These are phyloP conservation scores for Acrocera orbiculus DNA, from an alignment of 2,888 invertebrate genomes.

Conservation along the genomic window DNA sequence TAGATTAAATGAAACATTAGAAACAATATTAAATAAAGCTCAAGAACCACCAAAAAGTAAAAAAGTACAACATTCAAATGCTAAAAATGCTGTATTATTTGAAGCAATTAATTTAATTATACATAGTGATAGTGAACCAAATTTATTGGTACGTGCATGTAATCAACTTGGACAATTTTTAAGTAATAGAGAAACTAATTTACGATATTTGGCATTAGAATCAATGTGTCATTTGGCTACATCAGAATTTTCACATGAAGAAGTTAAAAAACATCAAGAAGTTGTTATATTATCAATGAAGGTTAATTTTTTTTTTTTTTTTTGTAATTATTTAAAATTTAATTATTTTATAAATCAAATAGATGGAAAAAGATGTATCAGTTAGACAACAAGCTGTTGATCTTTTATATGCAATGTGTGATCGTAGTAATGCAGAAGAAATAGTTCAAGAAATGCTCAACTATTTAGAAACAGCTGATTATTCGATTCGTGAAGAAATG, in stretches of 20 bases:
- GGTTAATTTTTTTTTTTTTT: conserved; percentile 23
- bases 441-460: conserved; percentile 99
- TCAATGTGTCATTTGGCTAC: conserved; percentile 99
- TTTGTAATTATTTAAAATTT: background rate
- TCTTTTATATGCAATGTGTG: conserved; percentile 98
- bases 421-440: conserved; percentile 96
- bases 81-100: conserved; percentile 98
- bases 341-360: conserved; percentile 11
- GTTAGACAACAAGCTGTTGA: conserved; percentile 97
- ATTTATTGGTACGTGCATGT: conserved; percentile 90
- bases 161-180: conserved; percentile 98
- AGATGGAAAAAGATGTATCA: conserved; percentile 96
- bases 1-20: conserved; percentile 90
- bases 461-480: conserved; percentile 97
- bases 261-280: conserved; percentile 99
- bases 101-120: conserved; percentile 99
- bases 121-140: conserved; percentile 96
- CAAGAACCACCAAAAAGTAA: conserved; percentile 99
- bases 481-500: conserved; percentile 99
- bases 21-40: conserved; percentile 95
- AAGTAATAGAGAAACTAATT: conserved; percentile 91
- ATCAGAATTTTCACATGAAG: conserved; percentile 98
- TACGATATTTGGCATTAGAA: conserved; percentile 93
- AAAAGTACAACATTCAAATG: conserved; percentile 99
- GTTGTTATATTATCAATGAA: conserved; percentile 98